Base-by-base conservation (phyloP, 2,797 vertebrate genomes). In the Hozukius guyotensis region DNA sequence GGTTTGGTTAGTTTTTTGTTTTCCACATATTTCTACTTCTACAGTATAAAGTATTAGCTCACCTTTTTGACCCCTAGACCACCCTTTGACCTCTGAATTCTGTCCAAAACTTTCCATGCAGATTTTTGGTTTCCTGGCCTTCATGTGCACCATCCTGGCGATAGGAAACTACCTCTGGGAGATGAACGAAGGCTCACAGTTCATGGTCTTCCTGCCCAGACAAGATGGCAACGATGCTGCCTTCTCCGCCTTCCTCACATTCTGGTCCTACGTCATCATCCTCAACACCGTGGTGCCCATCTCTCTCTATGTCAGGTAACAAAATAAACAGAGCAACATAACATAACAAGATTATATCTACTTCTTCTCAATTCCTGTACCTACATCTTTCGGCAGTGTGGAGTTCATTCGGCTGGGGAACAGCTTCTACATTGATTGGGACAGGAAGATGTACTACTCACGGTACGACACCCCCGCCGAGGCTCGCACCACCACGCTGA, bases 251-350 rank as follows among this genome's bases (percentile, higher is more conserved):
- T 95, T 97, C 88, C 97, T 99, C 85, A 94, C 96, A n/a, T 99
- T 99, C 95, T 99, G 98, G 97, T 99, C 98, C 16, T 99, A 99
- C 0, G 95, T 99, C 93, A 99, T 99, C 94, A 98, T 99, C 92
- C 96, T 99, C 86, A 99, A 99, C 95, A 99, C 98, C 0, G 95
- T 99, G 94, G 98, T 99, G 79, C 98, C 98, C 52, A 99, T 99
- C 87, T 99, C 98, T 0, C 97, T 99, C 82, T 99, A 99, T 0
- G 97, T 99, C 79, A 99, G 98, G 98, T 99, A 94, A 0, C 20
- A 32, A 22, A 38, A 55, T 22, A 11, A 55, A 55, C 53, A 53
- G 20, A n/a, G 49, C 20, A 60, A 42, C 38, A 42, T 18, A 60
- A 31, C 27, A 2, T 18, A 27, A 29, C 53, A 24, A 25, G 8